Conservation (phyloP, 2,888 invertebrate species). For the Dicyrtoma fusca region DNA sequence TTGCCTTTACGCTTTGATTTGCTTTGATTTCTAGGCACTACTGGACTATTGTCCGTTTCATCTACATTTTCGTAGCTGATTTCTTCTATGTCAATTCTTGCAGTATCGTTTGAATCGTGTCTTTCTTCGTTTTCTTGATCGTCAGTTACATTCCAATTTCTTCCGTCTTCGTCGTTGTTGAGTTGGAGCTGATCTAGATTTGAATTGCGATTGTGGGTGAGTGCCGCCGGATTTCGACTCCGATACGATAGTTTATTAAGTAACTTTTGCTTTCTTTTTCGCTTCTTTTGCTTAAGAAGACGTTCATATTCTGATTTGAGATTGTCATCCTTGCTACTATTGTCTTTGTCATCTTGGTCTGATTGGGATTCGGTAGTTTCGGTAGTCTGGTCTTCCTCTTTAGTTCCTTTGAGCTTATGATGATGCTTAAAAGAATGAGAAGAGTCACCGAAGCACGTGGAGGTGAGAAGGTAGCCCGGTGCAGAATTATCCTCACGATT, state of each 20-base stretch:
- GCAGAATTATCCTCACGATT: conserved; percentile 19
- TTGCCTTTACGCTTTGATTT: too few species aligned
- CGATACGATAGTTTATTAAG: neutral
- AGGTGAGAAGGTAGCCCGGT: conserved; percentile 22
- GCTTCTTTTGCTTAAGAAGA: neutral
- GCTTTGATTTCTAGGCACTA: too few species aligned
- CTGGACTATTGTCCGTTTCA: too few species aligned
- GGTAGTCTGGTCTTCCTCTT: neutral
- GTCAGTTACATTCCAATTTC: conserved; percentile 6
- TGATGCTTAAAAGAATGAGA: neutral
- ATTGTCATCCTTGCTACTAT: neutral
- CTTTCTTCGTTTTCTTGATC: too few species aligned
- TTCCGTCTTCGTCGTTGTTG: neutral
- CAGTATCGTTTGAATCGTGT: too few species aligned
- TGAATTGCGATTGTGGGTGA: too few species aligned
- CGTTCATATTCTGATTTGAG: conserved; percentile 3
- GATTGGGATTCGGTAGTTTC: neutral
- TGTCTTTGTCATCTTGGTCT: neutral
- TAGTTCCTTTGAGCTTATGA: too few species aligned
- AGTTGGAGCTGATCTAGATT: neutral
- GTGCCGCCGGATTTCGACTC: neutral
- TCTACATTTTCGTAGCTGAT: too few species aligned
- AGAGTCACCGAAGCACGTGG: neutral
- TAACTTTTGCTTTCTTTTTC: neutral
- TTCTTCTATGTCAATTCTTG: too few species aligned